Percentiles rank a stretch among this genome's conserved stretches.
Evolutionary conservation across 1,140 invertebrate species (phyloP).

Genomic region (Drosophila arawakana): DNA sequence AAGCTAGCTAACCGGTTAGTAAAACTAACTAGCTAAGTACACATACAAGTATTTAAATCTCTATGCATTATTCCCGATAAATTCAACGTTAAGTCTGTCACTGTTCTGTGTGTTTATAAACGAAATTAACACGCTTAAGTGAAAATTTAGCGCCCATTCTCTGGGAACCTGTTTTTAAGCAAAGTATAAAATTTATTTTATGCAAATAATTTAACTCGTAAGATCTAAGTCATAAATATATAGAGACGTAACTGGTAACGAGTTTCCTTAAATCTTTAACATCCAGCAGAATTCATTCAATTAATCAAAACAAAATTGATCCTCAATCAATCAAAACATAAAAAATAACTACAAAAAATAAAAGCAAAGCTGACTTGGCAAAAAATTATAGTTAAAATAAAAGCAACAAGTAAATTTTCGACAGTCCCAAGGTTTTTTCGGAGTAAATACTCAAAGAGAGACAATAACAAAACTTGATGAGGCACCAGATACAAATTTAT

Average conservation of each 20-base stretch:
- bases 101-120: constrained; percentile 59
- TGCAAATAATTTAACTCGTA: constrained; percentile 50
- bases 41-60: constrained; percentile 23
- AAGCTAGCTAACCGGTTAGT: constrained; percentile 57
- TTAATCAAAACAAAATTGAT: constrained; percentile 49
- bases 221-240: constrained; percentile 21
- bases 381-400: constrained; percentile 28
- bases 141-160: constrained; percentile 51
- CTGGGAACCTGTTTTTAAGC: constrained; percentile 43
- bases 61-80: constrained; percentile 9
- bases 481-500: neutral
- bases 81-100: constrained; percentile 23
- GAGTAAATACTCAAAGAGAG: constrained; percentile 36
- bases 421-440: constrained; percentile 54
- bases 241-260: constrained; percentile 45
- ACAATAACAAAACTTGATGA: constrained; percentile 22
- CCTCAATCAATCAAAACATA: constrained; percentile 17
- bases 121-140: constrained; percentile 73
- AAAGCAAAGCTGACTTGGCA: constrained; percentile 43
- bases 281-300: constrained; percentile 21
- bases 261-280: constrained; percentile 16
- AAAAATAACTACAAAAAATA: constrained; percentile 6
- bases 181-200: constrained; percentile 29
- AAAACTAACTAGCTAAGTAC: constrained; percentile 23
- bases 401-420: constrained; percentile 26